Base-by-base conservation (phyloP, 2,888 invertebrate species). In the Drosophila anomelani region DNA sequence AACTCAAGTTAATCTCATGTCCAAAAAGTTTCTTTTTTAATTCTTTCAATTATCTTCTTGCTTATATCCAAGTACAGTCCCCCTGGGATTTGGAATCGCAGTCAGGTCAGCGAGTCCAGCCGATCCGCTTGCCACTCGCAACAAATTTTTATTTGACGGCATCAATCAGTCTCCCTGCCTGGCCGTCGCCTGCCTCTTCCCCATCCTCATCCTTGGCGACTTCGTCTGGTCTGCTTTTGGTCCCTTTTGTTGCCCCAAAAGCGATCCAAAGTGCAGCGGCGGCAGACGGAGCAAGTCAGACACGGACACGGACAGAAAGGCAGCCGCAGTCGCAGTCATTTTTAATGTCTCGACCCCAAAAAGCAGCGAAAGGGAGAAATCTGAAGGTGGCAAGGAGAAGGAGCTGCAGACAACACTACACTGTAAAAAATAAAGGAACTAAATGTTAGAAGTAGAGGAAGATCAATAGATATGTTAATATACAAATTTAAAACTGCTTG, bases 251-350 rank as follows among this genome's bases (percentile, higher is more conserved):
- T 58, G 66, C 74, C 79, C 78, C 76, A 85, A 76, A 79, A 82
- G 62, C 82, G 83, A 83, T 85, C 87, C 85, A 82, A 86, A 87
- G 80, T 87, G 87, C 87, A 82, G 74, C 74, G 54, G 74, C 74
- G 46, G 46, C 46, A 70, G 63, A 63, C 63, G 47, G 55, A 54
- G 60, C 12, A 56, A 56, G 44, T 29, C 54, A 38, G 62, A 63
- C 44, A 46, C 67, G 58, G 47, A 58, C 43, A 57, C 67, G 41
- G 67, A 73, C 73, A 47, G 64, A 64, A 57, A 73, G 56, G 72
- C 75, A 75, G 77, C 71, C 53, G 76, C 88, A 84, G 88, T 82
- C 85, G 88, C 83, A 85, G 88, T 83, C 84, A 88, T 84, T 84
- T 83, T 84, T 84, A 84, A 84, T 84, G 86, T 79, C 79, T 75